Conservation (phyloP, 1,140 invertebrate species). For the Melipona quadrifasciata region DNA sequence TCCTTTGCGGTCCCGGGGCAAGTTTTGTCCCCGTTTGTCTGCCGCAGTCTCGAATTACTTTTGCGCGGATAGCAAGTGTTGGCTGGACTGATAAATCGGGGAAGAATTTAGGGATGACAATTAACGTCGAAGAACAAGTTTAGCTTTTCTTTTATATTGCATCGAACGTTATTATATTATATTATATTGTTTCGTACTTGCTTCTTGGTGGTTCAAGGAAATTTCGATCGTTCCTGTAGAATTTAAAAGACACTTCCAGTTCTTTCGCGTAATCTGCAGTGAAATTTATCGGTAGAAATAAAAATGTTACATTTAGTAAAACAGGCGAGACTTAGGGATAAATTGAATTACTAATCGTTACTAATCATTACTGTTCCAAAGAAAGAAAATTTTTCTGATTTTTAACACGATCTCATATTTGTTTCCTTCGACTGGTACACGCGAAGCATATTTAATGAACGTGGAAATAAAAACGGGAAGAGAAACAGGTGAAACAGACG, state of each 20-base stretch:
- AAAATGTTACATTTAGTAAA: no score
- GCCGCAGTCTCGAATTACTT: neutral
- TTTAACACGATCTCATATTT: neutral
- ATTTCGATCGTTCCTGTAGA: no score
- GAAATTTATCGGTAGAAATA: no score
- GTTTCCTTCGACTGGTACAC: neutral
- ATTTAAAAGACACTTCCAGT: no score
- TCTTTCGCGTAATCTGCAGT: no score
- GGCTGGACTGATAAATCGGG: neutral
- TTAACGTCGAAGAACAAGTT: neutral
- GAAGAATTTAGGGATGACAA: neutral
- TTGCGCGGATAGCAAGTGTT: neutral
- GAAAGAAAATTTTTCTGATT: neutral
- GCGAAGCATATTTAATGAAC: neutral
- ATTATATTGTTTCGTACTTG: no score
- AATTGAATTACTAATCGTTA: no score
- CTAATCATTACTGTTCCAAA: no score
- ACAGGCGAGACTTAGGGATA: no score
- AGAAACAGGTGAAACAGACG: no score
- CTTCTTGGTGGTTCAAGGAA: no score
- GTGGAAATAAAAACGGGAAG: neutral
- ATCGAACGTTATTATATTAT: neutral
- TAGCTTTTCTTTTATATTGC: neutral
- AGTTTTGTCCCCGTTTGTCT: neutral
- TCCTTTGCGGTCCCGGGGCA: neutral